These are phyloP conservation scores for Drosophila fuyamai DNA, from an alignment of 1,140 invertebrate genomes.

Conservation along the genomic window DNA sequence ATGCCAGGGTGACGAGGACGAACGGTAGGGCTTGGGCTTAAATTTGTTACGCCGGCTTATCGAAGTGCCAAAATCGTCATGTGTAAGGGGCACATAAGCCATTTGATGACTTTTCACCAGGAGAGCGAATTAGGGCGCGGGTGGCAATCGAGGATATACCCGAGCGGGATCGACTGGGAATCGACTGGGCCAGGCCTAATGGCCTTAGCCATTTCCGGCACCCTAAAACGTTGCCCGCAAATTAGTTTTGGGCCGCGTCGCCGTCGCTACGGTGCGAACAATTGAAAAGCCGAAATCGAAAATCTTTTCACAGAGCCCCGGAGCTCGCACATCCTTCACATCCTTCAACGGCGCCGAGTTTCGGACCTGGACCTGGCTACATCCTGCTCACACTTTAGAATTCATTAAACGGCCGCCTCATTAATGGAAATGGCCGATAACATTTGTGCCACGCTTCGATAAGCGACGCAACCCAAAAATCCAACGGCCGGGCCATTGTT, in stretches of 20 bases:
- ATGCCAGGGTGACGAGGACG: constrained; percentile 34
- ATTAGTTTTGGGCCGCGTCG: constrained; percentile 69
- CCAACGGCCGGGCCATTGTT: constrained; percentile 57
- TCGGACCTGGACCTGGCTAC: constrained; percentile 12
- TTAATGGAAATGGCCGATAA: constrained; percentile 84
- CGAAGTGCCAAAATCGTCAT: constrained; percentile 76
- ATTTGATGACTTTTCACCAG: constrained; percentile 62
- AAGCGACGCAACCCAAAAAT: constrained; percentile 62
- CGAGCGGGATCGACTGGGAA: constrained; percentile 19
- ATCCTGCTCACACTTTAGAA: constrained; percentile 71
- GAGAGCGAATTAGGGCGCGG: constrained; percentile 26
- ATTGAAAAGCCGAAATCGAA: constrained; percentile 79
- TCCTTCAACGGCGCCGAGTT: constrained; percentile 52
- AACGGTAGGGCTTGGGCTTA: constrained; percentile 39
- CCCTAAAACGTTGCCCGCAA: constrained; percentile 79
- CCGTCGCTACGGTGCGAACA: constrained; percentile 67
- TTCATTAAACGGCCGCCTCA: constrained; percentile 80
- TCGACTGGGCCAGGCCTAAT: constrained; percentile 56
- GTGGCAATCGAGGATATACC: constrained; percentile 11
- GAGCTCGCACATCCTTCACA: constrained; percentile 61
- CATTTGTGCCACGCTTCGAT: constrained; percentile 79
- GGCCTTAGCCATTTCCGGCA: constrained; percentile 77
- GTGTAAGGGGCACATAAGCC: constrained; percentile 72
- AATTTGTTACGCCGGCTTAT: constrained; percentile 78
- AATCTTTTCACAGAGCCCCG: constrained; percentile 68